Evolutionary conservation across 53 echinoderm and acorn worm species (phyloP), one percentile per base, ranked within the genome.

Genomic region (Apostichopus leukothele): DNA sequence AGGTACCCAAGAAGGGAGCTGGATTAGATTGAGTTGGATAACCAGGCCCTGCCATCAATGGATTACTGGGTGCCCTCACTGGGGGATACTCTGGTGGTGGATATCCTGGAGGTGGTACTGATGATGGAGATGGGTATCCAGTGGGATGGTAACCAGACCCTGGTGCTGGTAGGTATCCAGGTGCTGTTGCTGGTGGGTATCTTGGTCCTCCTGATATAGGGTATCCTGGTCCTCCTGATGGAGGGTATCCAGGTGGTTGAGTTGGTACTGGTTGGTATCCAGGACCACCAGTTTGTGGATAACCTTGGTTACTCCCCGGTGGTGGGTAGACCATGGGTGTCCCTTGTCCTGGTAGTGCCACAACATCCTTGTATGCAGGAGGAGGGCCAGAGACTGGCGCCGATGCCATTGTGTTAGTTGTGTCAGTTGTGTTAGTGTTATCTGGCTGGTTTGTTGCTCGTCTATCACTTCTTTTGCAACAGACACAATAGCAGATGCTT

Each of bases 341-440:
- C 52, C 22, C 55, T 10, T 81, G 10, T 6, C 22, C 60, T 55
- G 21, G 21, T 81, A 21, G 9, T 81, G 81, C 21, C 22, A 54
- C 55, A 10, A 81, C 81, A 81, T 81, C 55, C 20, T 81, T 81
- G 59, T 81, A 81, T 54, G 54, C 9, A 55, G 81, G 81, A 22
- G 81, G 81, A 55, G 81, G 81, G 71, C 6, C 71, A 71, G 5
- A 4, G n/a, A 71, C 71, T n/a, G 71, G 18, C 14, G 18, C n/a
- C 14, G 20, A 71, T 71, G 71, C 18, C 71, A 71, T 71, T 16
- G 71, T 71, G 14, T 14, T 71, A n/a, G 71, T 71, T 6, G 71
- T 71, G 14, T 14, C 21, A n/a, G 71, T 71, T 6, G 71, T n/a
- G 2, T 19, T 14, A 6, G 20, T 5, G 18, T 6, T 71, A 6